A percentile compares a stretch with the other conserved stretches of the same genome.
These are phyloP conservation scores for Portunus trituberculatus DNA, from an alignment of 1,140 invertebrate genomes.

Conservation along the genomic window DNA sequence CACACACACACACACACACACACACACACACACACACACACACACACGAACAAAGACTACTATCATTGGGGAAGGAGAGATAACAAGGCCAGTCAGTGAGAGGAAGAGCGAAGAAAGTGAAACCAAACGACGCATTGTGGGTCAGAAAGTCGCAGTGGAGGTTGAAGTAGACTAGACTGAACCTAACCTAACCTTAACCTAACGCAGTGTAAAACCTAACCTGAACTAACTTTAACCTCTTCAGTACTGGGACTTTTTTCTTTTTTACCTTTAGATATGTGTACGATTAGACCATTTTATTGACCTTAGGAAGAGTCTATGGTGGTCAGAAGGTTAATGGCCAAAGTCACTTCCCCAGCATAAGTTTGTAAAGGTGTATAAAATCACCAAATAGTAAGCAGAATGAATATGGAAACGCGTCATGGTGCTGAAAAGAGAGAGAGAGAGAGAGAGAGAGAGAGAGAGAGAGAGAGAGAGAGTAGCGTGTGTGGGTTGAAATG, in stretches of 20 bases:
- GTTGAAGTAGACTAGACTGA: neutral
- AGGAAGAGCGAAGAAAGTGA: neutral
- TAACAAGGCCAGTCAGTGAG: neutral
- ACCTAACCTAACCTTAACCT: neutral
- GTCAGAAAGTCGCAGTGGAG: neutral
- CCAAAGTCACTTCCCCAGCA: neutral
- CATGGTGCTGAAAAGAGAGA: too few species aligned
- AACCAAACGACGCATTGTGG: neutral
- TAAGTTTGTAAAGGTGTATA: neutral
- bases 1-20: constrained; percentile 35
- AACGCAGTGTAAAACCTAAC: neutral
- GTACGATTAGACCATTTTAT: neutral
- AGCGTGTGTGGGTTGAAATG: neutral
- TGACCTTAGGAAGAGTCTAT: neutral
- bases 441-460: constrained; percentile 11
- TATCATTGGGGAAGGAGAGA: neutral
- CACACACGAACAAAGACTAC: neutral
- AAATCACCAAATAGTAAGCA: neutral
- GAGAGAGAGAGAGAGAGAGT: neutral
- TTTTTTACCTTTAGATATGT: neutral
- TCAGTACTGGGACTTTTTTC: neutral
- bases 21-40: constrained; percentile 41
- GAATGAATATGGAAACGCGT: too few species aligned
- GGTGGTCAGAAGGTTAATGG: neutral
- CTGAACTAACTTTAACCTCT: neutral